Evolutionary conservation across 30 jellyfish, hydroid and myxozoan species (phyloP).

Genomic region (Catostylus mosaicus): DNA sequence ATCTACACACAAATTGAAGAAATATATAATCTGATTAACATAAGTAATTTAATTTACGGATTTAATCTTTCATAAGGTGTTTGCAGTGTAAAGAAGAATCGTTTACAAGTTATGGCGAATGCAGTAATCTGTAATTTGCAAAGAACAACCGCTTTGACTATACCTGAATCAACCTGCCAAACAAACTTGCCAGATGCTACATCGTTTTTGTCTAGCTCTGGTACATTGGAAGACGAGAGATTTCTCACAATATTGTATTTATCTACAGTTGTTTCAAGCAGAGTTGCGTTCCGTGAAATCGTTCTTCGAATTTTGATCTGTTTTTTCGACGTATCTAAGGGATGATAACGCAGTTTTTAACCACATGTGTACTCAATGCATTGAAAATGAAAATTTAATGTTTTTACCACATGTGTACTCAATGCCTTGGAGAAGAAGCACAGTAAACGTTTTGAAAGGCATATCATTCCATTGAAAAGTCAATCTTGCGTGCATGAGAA

Average conservation of each 20-base stretch:
- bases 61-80: background rate
- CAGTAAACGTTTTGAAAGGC: background rate
- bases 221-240: background rate
- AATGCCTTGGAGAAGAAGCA: background rate
- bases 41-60: background rate
- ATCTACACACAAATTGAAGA: background rate
- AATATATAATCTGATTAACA: background rate
- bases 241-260: background rate
- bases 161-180: background rate
- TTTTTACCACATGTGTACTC: background rate
- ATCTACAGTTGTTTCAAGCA: constrained; percentile 7
- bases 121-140: too few relatives aligned
- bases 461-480: background rate
- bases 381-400: background rate
- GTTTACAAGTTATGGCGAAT: too few relatives aligned
- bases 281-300: background rate
- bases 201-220: background rate
- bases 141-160: too few relatives aligned
- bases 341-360: background rate
- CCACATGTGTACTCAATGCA: background rate
- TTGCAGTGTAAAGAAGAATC: too few relatives aligned
- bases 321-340: constrained; percentile 19
- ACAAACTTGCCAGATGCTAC: background rate
- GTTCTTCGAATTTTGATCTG: background rate
- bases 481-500: background rate